A percentile compares a stretch with the other conserved stretches of the same genome.
Conservation (phyloP, 2,113 vertebrate species). For the Grus americana region DNA sequence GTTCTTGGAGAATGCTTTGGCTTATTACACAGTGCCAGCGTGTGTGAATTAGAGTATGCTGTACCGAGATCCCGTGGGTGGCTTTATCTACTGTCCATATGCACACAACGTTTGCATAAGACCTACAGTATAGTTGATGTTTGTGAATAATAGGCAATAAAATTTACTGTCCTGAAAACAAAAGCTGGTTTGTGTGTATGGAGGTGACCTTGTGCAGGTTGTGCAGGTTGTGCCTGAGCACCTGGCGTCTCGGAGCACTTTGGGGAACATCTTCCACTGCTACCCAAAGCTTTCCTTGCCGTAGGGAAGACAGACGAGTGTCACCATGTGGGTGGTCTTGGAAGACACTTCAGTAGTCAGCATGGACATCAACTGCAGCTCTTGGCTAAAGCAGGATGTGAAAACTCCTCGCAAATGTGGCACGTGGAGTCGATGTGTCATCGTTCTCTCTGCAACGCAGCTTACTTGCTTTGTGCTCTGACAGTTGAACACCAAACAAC, state of each 20-base stretch:
- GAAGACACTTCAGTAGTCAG: not conserved
- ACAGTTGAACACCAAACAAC: not conserved
- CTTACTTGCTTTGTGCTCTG: not conserved
- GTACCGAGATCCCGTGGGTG: not conserved
- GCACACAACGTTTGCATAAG: not conserved
- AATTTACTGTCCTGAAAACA: not conserved
- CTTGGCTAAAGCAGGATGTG: not conserved
- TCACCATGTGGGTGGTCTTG: not conserved
- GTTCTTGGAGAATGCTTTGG: not conserved
- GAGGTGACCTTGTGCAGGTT: not conserved
- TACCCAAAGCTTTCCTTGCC: not conserved
- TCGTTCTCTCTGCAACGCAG: not conserved
- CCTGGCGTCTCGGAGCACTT: rapidly evolving
- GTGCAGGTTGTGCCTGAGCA: not conserved
- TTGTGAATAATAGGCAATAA: not conserved
- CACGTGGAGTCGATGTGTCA: rapidly evolving
- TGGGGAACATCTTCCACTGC: not conserved
- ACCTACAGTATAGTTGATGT: rapidly evolving
- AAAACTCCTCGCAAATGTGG: not conserved
- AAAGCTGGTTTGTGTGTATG: not conserved
- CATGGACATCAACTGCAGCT: not conserved
- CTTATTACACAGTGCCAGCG: not conserved
- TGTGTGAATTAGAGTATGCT: not conserved
- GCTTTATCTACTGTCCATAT: not conserved
- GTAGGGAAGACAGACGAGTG: not conserved